Evolutionary conservation across 2,888 invertebrate genomes (phyloP).

Genomic region (Metopia argyrocephala): DNA sequence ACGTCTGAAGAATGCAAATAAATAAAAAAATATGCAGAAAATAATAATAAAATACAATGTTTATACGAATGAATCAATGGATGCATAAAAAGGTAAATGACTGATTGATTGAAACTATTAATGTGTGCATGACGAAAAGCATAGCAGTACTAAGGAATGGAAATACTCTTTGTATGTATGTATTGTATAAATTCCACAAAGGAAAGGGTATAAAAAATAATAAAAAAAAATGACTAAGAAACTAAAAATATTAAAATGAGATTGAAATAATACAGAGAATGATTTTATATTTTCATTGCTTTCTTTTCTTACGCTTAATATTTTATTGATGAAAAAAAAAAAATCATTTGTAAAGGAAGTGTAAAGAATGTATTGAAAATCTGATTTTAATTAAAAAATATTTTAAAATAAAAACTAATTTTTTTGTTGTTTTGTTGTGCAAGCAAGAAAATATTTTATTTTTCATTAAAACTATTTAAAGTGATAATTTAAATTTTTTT

Average conservation of each 20-base stretch:
- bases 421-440: conserved; percentile 36
- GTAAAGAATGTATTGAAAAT: conserved; percentile 49
- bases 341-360: conserved; percentile 26
- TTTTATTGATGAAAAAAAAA: conserved; percentile 26
- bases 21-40: conserved; percentile 17
- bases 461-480: conserved; percentile 43
- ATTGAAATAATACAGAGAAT: conserved; percentile 31
- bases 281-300: too few relatives aligned
- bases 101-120: not conserved
- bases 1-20: conserved; percentile 13
- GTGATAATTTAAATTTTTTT: conserved; percentile 27
- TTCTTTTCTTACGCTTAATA: too few relatives aligned
- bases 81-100: conserved; percentile 8
- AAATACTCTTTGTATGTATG: conserved; percentile 37
- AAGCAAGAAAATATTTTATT: conserved; percentile 45
- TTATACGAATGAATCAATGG: not conserved
- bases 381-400: conserved; percentile 57
- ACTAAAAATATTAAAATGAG: conserved; percentile 48
- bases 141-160: not conserved
- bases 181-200: conserved; percentile 21
- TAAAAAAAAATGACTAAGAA: conserved; percentile 40
- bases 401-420: conserved; percentile 30
- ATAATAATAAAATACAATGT: conserved; percentile 7
- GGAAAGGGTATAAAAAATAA: not conserved
- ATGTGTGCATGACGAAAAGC: not conserved